Evolutionary conservation across 2,797 vertebrate genomes (phyloP), one percentile per base, ranked within the genome.

Genomic region (Ispidina picta): DNA sequence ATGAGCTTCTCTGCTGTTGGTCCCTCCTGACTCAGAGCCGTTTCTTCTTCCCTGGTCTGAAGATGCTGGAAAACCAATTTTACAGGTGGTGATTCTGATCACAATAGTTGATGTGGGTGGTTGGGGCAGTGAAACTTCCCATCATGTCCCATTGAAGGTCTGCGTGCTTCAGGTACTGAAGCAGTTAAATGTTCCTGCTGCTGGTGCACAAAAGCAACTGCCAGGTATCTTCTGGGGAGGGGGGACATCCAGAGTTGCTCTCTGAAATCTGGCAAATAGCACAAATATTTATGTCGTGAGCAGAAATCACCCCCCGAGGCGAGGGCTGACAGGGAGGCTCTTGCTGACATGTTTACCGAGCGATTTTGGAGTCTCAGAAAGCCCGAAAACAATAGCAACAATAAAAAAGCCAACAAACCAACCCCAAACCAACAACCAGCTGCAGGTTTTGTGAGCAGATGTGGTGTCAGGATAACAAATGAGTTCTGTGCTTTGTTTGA

Each of bases 241-340:
- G 55, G 52, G 54, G 60, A 78, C 37, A 92, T 88, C 92, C 90
- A 65, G 70, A 33, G 76, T 73, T 84, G 72, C 81, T 81, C 2
- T 83, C 91, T 87, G 86, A 69, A 94, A 75, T 65, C 90, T 92
- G 89, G 84, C 86, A 95, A 77, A 89, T 52, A 93, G 89, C 84
- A 74, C 13, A 56, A 56, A 80, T 86, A 74, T 88, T 87, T 68
- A 82, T 73, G 86, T 85, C 8, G 23, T n/a, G 87, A 89, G 2
- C 76, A 89, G 89, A 75, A 94, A 85, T 85, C 62, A 12, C 60
- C 11, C 33, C 92, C 90, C 3, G 2, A 65, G 95, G 95, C 75
- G 12, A 58, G 0, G 17, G 63, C 93, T 90, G 93, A 89, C 77
- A 29, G 79, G 75, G 87, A 51, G 75, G 92, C 86, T 78, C 86